Conservation (phyloP, 2,113 vertebrate species). For the Eulemur rufifrons region DNA sequence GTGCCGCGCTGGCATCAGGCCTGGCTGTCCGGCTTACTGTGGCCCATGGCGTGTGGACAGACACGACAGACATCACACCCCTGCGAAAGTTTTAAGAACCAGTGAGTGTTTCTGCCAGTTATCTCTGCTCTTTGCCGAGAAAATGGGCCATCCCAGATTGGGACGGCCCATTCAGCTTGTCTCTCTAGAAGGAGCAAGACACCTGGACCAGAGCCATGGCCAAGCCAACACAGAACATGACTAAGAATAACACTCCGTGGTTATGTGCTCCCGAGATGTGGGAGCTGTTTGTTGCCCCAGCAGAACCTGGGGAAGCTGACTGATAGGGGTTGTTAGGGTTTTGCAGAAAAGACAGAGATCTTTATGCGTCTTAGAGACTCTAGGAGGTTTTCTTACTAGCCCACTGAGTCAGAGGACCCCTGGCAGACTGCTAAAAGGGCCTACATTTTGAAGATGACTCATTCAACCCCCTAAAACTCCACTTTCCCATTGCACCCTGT, state of each 20-base stretch:
- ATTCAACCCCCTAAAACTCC: neutral
- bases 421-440: neutral
- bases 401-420: neutral
- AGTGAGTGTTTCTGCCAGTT: neutral
- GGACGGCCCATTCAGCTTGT: neutral
- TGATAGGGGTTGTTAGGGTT: fast-evolving
- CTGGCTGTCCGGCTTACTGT: neutral
- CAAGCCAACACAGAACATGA: neutral
- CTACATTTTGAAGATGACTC: neutral
- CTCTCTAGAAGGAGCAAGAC: neutral
- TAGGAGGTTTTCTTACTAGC: neutral
- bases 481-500: neutral
- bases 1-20: neutral
- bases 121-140: neutral
- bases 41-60: neutral
- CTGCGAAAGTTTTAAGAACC: neutral
- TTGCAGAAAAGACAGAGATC: neutral
- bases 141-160: neutral
- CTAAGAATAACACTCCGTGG: neutral
- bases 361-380: neutral
- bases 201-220: neutral
- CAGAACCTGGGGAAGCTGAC: neutral
- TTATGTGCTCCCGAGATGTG: no score
- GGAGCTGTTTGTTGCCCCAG: neutral
- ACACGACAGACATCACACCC: neutral